Evolutionary conservation across 1,140 invertebrate species (phyloP).

Genomic region (Drosophila lacertosa): DNA sequence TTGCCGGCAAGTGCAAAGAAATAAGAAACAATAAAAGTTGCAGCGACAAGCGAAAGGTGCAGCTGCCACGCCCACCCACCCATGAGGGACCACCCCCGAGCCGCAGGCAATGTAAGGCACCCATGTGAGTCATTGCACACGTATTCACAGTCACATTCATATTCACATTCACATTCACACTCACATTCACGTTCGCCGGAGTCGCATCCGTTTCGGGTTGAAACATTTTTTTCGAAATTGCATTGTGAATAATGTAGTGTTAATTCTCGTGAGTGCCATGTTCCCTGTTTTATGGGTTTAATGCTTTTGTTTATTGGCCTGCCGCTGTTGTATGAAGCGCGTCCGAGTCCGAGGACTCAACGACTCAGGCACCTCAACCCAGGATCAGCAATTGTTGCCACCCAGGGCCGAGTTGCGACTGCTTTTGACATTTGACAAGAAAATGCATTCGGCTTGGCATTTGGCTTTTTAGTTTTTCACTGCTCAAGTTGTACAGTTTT

Average conservation of each 20-base stretch:
- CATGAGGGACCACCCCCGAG: background rate
- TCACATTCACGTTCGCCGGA: conserved; percentile 30
- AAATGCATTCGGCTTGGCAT: conserved; percentile 61
- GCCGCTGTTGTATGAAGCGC: conserved; percentile 70
- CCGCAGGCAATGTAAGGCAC: conserved; percentile 61
- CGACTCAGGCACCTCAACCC: background rate
- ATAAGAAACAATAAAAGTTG: conserved; percentile 23
- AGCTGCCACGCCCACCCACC: conserved; percentile 30
- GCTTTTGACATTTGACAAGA: conserved; percentile 72
- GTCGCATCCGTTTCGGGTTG: conserved; percentile 60
- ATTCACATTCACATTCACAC: conserved; percentile 43
- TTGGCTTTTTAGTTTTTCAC: conserved; percentile 14
- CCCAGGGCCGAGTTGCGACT: conserved; percentile 14
- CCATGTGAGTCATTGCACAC: conserved; percentile 68
- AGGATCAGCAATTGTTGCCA: background rate
- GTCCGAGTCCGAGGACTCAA: conserved; percentile 8
- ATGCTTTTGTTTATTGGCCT: conserved; percentile 82
- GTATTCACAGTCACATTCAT: conserved; percentile 52
- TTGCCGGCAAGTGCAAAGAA: conserved; percentile 20
- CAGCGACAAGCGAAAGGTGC: conserved; percentile 54
- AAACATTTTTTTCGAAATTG: conserved; percentile 77
- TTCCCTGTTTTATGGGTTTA: conserved; percentile 81
- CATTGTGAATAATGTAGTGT: conserved; percentile 82
- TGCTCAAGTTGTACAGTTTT: background rate
- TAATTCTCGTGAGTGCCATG: conserved; percentile 82